Conservation (phyloP, 1,140 invertebrate species). For the Amphibalanus amphitrite region DNA sequence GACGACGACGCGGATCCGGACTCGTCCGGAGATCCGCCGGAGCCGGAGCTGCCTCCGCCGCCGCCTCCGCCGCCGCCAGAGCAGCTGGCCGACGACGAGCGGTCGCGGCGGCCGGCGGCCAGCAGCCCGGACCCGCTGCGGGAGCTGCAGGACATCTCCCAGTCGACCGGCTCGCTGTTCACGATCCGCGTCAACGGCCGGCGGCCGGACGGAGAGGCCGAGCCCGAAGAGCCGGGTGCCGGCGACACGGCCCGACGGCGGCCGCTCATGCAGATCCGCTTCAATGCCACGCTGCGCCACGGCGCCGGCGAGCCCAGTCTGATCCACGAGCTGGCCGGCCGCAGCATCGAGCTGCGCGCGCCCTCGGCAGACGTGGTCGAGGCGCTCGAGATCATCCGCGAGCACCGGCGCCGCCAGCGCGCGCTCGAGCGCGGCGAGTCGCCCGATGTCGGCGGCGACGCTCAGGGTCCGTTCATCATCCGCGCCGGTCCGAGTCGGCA, state of each 20-base stretch:
- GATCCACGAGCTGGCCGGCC: not conserved
- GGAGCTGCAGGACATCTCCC: not conserved
- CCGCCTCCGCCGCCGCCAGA: not conserved
- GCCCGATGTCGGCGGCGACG: not conserved
- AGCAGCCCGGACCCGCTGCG: not conserved
- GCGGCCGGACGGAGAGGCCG: no score
- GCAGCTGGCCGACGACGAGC: not conserved
- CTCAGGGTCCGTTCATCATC: not conserved
- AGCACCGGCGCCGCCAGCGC: constrained; percentile 28
- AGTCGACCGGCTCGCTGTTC: not conserved
- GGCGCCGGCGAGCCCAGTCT: not conserved
- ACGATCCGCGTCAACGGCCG: constrained; percentile 1
- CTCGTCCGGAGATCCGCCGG: not conserved
- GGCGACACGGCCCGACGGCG: constrained; percentile 9
- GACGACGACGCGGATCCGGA: constrained; percentile 14
- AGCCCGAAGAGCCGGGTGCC: not conserved
- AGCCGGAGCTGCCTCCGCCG: constrained; percentile 1
- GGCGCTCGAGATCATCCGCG: constrained; percentile 41
- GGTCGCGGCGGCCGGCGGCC: no score
- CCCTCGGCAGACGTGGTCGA: constrained; percentile 44
- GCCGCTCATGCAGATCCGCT: constrained; percentile 11
- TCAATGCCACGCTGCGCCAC: constrained; percentile 5
- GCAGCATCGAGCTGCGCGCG: constrained; percentile 22
- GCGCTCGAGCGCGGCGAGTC: not conserved
- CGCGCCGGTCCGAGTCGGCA: not conserved